Percentiles rank a stretch among this genome's conserved stretches.
phyloP scores from a whole-genome alignment of 2,113 vertebrate genomes.

The Lanius collurio region DNA sequence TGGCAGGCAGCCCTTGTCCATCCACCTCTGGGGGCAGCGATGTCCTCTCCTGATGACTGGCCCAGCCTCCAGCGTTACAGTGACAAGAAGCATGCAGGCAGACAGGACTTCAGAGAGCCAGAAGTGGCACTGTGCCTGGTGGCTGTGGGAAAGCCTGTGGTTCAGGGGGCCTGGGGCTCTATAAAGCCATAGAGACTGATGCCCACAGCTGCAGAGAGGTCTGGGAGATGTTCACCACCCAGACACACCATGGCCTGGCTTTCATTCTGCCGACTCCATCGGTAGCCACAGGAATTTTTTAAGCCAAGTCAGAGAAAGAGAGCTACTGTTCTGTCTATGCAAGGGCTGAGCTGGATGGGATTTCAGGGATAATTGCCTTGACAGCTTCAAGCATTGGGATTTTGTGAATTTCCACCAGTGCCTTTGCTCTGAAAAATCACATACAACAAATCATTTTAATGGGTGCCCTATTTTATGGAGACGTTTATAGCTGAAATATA shows the following conservation, averaged over 20 bases:
- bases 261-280: conserved; percentile 40
- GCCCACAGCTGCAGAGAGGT: not conserved
- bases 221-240: conserved; percentile 34
- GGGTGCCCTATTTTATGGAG: conserved; percentile 39
- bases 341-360: conserved; percentile 18
- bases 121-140: not conserved
- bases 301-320: conserved; percentile 35
- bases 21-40: not conserved
- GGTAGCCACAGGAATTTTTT: conserved; percentile 36
- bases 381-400: conserved; percentile 43
- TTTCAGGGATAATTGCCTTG: conserved; percentile 51
- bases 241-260: conserved; percentile 31
- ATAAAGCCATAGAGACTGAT: not conserved
- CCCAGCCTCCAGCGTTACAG: not conserved
- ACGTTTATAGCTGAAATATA: conserved; percentile 35
- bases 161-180: not conserved
- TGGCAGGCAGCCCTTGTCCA: not conserved
- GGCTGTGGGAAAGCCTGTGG: not conserved
- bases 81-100: not conserved
- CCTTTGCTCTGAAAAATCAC: conserved; percentile 34
- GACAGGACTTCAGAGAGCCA: not conserved
- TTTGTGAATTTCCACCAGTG: conserved; percentile 44
- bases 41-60: not conserved
- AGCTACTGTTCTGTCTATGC: conserved; percentile 49
- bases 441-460: conserved; percentile 68